Conservation (phyloP, 2,113 vertebrate genomes). For the Siniperca knerii region DNA sequence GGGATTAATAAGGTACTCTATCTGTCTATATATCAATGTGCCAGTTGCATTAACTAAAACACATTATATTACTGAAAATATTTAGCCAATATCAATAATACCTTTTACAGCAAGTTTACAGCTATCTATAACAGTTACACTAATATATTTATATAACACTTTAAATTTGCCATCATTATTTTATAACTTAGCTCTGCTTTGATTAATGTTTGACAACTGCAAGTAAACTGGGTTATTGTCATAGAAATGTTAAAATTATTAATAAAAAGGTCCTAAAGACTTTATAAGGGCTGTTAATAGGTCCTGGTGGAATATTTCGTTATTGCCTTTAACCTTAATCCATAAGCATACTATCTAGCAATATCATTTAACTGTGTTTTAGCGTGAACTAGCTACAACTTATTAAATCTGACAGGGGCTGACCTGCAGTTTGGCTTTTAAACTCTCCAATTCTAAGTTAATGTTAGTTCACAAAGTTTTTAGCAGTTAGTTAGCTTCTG, state of each 20-base stretch:
- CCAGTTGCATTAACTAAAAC: background rate
- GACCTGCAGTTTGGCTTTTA: background rate
- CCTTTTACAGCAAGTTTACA: background rate
- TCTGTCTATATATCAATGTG: background rate
- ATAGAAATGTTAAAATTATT: background rate
- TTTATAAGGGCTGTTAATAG: background rate
- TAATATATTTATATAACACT: background rate
- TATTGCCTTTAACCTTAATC: background rate
- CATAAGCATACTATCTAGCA: background rate
- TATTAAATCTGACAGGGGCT: background rate
- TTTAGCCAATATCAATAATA: background rate
- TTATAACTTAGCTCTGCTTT: background rate
- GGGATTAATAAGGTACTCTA: background rate
- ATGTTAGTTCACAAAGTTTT: constrained; percentile 21
- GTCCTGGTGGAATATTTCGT: background rate
- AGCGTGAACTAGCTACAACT: background rate
- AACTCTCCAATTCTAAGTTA: background rate
- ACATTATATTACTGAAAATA: background rate
- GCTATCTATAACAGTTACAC: background rate
- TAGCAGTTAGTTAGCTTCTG: background rate
- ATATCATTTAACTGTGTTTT: background rate
- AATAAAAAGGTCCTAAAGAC: background rate
- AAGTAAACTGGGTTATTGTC: background rate
- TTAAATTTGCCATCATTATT: too few species aligned
- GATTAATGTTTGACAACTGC: background rate